These are phyloP conservation scores for Campoletis sonorensis DNA, from an alignment of 1,140 invertebrate species.

Conservation along the genomic window DNA sequence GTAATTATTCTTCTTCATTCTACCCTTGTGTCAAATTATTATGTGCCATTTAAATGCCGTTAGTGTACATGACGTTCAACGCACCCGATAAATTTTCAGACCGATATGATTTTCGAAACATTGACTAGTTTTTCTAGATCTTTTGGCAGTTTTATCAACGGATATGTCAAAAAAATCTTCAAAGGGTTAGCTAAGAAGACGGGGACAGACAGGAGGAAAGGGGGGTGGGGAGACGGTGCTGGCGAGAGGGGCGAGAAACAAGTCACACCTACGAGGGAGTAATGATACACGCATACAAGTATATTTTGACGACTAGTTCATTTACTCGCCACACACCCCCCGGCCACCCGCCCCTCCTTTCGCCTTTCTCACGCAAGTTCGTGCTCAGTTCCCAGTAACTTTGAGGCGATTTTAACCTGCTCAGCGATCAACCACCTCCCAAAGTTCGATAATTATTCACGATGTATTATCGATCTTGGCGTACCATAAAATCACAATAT, in stretches of 20 bases:
- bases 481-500: slow-evolving; percentile 6
- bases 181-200: slow-evolving; percentile 19
- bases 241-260: background rate
- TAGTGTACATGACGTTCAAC: background rate
- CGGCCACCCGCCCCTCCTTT: background rate
- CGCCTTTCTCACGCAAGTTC: background rate
- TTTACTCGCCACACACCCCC: slow-evolving; percentile 19
- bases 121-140: background rate
- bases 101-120: background rate
- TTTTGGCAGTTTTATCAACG: background rate
- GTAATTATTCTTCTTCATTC: background rate
- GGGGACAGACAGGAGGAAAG: background rate
- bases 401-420: slow-evolving; percentile 29
- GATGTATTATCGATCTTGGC: slow-evolving; percentile 22
- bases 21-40: slow-evolving; percentile 4
- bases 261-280: slow-evolving; percentile 19
- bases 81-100: background rate
- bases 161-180: slow-evolving; percentile 1
- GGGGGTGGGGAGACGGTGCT: background rate
- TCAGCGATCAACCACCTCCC: slow-evolving; percentile 21
- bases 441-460: background rate
- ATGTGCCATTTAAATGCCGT: background rate
- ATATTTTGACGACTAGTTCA: slow-evolving; percentile 5
- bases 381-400: background rate
- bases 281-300: background rate